phyloP scores from a whole-genome alignment of 2,113 vertebrate genomes.

The Bettongia penicillata region DNA sequence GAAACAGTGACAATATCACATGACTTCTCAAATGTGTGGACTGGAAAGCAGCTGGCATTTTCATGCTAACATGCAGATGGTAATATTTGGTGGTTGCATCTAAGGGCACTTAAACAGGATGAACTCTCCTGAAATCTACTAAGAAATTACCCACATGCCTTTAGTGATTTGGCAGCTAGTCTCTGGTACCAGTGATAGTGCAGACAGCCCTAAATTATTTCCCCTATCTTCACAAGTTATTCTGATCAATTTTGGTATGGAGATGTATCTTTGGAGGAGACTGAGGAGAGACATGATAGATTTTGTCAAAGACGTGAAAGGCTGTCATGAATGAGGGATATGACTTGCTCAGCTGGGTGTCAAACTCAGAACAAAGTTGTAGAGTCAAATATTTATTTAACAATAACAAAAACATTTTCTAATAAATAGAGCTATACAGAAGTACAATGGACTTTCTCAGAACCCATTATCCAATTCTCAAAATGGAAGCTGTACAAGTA shows the following conservation, averaged over 20 bases:
- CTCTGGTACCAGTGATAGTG: constrained; percentile 28
- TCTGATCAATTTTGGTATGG: neutral
- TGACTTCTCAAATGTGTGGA: constrained; percentile 41
- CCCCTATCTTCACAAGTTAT: neutral
- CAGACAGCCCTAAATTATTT: neutral
- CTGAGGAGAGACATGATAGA: neutral
- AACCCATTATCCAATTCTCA: neutral
- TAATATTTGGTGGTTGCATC: neutral
- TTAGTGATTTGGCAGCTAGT: neutral
- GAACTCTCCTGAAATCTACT: neutral
- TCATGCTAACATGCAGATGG: constrained; percentile 34
- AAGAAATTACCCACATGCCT: constrained; percentile 30
- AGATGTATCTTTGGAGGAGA: neutral
- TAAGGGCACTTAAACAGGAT: constrained; percentile 3
- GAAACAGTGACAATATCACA: constrained; percentile 44
- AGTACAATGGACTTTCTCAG: neutral
- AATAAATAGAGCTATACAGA: neutral
- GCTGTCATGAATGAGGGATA: neutral
- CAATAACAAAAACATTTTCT: neutral
- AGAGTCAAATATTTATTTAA: neutral
- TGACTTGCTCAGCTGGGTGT: neutral
- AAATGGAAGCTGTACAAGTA: neutral
- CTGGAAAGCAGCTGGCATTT: constrained; percentile 27
- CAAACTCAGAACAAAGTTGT: neutral
- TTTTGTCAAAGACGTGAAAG: neutral